phyloP scores from a whole-genome alignment of 2,797 vertebrate genomes.

The Lithobates sylvaticus region DNA sequence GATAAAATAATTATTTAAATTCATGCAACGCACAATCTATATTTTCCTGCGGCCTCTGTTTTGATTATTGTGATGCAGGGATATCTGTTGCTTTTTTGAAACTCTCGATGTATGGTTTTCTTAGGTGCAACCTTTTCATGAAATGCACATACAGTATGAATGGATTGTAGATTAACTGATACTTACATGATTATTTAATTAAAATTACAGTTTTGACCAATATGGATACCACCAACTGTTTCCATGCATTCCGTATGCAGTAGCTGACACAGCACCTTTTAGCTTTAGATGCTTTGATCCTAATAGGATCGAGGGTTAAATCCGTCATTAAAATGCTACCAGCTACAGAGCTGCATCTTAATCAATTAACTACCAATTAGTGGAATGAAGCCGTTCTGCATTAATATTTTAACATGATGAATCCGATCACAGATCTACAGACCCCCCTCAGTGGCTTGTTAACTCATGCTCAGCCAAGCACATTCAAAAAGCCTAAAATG shows the following conservation, averaged over 20 bases:
- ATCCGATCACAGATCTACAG: conserved; percentile 79
- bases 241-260: conserved; percentile 54
- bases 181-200: background rate
- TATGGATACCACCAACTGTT: conserved; percentile 19
- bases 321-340: conserved; percentile 93
- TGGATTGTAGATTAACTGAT: no score
- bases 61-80: no score
- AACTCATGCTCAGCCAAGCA: conserved; percentile 31
- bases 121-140: no score
- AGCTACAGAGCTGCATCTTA: conserved; percentile 85
- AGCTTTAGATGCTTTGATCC: conserved; percentile 85
- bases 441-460: conserved; percentile 28
- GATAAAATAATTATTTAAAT: no score
- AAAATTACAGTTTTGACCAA: no score
- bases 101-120: no score
- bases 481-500: conserved; percentile 12
- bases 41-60: no score
- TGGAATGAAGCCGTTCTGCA: conserved; percentile 82
- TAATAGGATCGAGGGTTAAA: conserved; percentile 88
- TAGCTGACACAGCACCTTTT: conserved; percentile 89
- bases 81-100: no score
- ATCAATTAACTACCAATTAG: conserved; percentile 88
- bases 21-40: no score
- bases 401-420: conserved; percentile 83
- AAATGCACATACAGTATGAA: no score